Base-by-base conservation (phyloP, 2,888 invertebrate genomes). In the Ormyrus labotus region DNA sequence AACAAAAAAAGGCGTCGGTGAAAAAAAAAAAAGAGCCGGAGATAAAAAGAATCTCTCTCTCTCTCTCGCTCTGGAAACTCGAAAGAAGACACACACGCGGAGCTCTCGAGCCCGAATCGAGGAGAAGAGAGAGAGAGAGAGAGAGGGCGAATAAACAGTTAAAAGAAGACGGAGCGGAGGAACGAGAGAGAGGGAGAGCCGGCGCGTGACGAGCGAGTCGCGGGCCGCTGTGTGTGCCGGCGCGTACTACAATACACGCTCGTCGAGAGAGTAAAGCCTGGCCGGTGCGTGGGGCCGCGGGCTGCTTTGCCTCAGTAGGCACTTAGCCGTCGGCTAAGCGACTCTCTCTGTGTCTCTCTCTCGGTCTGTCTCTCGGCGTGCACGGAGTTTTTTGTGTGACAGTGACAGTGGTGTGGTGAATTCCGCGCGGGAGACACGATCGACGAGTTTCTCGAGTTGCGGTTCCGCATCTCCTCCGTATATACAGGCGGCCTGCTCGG, bases 241-340 rank as follows among this genome's bases (percentile, higher is more conserved):
- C 64, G 47, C 47, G 47, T 8, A 53, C 13, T 10, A 51, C 11
- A 34, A 48, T 5, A 48, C 11, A 53, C 45, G 11, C 19, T n/a
- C 5, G 53, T 10, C 47, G 9, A 34, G 34, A 34, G 34, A 60
- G 60, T 11, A n/a, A 45, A 48, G 57, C 34, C 34, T 11, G 51
- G 75, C 47, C 11, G n/a, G 50, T 55, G 58, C 78, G 61, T 47
- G 47, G 11, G 34, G 53, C 34, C 65, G n/a, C 57, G 47, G 45
- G 34, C 34, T 34, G 34, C 34, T 34, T 34, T 34, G 51, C 48
- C 57, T 74, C 69, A 80, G 74, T 74, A 60, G 79, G 69, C 79
- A 80, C 53, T 74, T 74, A 60, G 69, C 79, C 73, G 69, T 63
- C 69, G 57, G 55, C 57, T 34, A 34, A 34, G 34, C 34, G 34